Evolutionary conservation across 2,797 vertebrate genomes (phyloP).

Genomic region (Aphelocoma californica): DNA sequence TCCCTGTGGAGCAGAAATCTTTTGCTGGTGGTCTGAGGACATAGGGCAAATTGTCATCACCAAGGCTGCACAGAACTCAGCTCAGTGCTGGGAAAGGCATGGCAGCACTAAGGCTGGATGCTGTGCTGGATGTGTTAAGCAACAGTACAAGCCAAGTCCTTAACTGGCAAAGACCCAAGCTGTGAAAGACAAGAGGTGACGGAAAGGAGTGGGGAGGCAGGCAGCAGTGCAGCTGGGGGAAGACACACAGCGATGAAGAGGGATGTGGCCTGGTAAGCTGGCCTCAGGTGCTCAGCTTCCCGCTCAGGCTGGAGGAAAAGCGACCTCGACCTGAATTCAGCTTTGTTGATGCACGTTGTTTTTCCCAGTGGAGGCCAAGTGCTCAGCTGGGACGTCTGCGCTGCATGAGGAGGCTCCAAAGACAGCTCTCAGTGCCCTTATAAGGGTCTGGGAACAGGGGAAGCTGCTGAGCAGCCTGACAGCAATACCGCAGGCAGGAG

Average conservation of each 20-base stretch:
- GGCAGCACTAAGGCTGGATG: neutral
- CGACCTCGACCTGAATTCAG: neutral
- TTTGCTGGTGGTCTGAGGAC: neutral
- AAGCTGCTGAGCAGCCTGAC: neutral
- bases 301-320: neutral
- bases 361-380: neutral
- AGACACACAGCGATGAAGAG: neutral
- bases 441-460: constrained; percentile 25
- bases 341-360: neutral
- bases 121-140: neutral
- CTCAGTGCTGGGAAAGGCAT: neutral
- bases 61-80: neutral
- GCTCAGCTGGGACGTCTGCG: neutral
- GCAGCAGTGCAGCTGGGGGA: neutral
- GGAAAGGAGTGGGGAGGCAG: neutral
- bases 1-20: neutral
- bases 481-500: neutral
- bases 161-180: neutral
- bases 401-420: neutral
- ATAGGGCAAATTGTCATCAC: accelerated
- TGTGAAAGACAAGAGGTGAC: neutral
- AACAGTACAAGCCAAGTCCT: neutral
- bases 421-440: constrained; percentile 34
- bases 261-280: neutral
- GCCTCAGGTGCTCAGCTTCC: neutral